Conservation (phyloP, 2,797 vertebrate genomes). For the Tarsius wallacei region DNA sequence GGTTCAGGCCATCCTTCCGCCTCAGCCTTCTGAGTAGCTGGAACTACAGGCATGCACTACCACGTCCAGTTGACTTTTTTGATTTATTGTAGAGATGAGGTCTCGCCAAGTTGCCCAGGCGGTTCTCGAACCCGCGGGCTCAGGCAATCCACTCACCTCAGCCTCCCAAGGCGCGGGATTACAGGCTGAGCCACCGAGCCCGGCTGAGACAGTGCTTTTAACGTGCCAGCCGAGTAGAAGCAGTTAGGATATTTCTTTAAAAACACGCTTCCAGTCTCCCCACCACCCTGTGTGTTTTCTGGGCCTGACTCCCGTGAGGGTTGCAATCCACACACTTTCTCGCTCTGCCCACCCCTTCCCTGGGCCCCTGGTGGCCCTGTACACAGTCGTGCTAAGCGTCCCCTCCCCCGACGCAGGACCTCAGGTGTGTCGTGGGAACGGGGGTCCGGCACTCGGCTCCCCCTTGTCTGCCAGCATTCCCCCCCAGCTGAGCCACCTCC, state of each 20-base stretch:
- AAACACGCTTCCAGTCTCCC: not conserved
- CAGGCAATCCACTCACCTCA: no score
- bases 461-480: not conserved
- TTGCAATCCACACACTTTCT: not conserved
- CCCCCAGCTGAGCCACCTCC: not conserved
- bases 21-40: no score
- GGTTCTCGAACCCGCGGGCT: no score
- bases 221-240: not conserved
- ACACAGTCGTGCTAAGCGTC: not conserved
- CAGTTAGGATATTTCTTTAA: not conserved
- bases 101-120: no score
- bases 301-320: not conserved
- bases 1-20: no score
- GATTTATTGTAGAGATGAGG: no score
- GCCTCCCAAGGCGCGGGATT: no score
- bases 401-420: not conserved
- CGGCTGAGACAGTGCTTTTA: fast-evolving
- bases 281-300: not conserved
- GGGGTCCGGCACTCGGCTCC: not conserved
- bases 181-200: no score
- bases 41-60: no score
- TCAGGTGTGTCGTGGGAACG: not conserved
- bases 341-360: fast-evolving
- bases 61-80: no score
- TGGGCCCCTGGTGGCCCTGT: not conserved